Evolutionary conservation across 2,888 invertebrate genomes (phyloP), one percentile per base, ranked within the genome.

Genomic region (Andrena dorsata): DNA sequence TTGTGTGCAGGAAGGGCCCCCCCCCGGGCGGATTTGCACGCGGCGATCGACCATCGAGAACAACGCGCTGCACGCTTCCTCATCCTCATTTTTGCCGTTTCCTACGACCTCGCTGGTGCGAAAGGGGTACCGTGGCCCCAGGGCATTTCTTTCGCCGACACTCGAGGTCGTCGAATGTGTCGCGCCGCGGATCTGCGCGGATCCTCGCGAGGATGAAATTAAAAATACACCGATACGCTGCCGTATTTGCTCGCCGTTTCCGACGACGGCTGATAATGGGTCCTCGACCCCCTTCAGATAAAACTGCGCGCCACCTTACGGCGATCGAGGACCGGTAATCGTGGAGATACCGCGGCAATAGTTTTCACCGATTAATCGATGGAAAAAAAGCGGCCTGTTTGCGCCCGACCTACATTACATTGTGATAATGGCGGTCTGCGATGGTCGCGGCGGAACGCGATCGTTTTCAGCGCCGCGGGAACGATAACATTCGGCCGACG

Each of bases 371-470:
- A 93, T 93, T 92, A 90, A 91, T 92, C 91, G 93, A 92, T 92
- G 92, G 32, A 91, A 92, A 91, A 91, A 90, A 85, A 83, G 80
- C 88, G 89, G 88, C 90, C 88, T 93, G 92, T 93, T 93, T 92
- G 90, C 91, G 82, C 87, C 91, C 90, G 93, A 93, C 93, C 93
- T 93, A 93, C 92, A 93, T 93, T 93, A 92, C 92, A 91, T 90
- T 89, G 84, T 88, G 92, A 93, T 93, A 93, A 93, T 92, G 92
- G 89, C 77, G 63, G 61, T 73, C 68, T 90, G 89, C 82, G 84
- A 68, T 61, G 83, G 64, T 72, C 68, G 69, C 63, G 28, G 56
- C 76, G 63, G 69, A 41, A 56, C 60, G 30, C 78, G 63, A 80
- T 82, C 78, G 49, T 75, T 82, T 76, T 49, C 20, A 68, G 23